These are phyloP conservation scores for Cyclura pinguis DNA, from an alignment of 2,797 vertebrate genomes.

Conservation along the genomic window DNA sequence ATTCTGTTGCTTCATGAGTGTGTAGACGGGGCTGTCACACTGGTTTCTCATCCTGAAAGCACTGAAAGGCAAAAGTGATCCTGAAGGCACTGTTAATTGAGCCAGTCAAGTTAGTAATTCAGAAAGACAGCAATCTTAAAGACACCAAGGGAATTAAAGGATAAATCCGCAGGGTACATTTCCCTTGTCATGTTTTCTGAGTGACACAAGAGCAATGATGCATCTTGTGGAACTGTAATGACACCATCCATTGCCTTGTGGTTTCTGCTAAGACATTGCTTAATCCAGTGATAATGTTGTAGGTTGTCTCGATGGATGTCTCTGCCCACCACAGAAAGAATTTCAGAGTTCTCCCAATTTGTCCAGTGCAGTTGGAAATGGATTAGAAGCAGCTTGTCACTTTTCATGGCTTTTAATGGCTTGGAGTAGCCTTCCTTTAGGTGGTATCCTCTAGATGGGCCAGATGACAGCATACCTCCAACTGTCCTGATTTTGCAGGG, in stretches of 20 bases:
- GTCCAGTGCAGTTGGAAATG: neutral
- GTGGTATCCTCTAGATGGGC: neutral
- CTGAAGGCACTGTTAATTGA: neutral
- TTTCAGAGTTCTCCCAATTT: neutral
- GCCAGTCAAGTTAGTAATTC: neutral
- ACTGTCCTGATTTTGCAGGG: too few relatives aligned
- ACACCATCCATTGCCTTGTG: neutral
- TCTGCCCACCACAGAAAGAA: slow-evolving; percentile 7
- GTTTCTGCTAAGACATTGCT: slow-evolving; percentile 15
- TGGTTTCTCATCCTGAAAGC: neutral
- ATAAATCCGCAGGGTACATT: neutral
- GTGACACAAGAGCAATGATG: neutral
- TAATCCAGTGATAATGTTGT: slow-evolving; percentile 12
- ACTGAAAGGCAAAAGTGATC: neutral
- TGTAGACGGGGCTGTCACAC: neutral
- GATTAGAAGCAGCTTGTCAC: neutral
- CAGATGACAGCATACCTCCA: neutral
- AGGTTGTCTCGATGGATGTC: neutral
- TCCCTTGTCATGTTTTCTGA: neutral
- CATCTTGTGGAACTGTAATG: neutral
- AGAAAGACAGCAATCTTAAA: neutral
- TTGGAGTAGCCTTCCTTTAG: neutral
- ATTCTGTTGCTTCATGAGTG: neutral
- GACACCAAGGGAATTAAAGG: neutral
- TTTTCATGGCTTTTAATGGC: neutral